Percentiles rank a stretch among this genome's conserved stretches.
Conservation (phyloP, 2,888 invertebrate genomes). For the Dendrolimus pini region DNA sequence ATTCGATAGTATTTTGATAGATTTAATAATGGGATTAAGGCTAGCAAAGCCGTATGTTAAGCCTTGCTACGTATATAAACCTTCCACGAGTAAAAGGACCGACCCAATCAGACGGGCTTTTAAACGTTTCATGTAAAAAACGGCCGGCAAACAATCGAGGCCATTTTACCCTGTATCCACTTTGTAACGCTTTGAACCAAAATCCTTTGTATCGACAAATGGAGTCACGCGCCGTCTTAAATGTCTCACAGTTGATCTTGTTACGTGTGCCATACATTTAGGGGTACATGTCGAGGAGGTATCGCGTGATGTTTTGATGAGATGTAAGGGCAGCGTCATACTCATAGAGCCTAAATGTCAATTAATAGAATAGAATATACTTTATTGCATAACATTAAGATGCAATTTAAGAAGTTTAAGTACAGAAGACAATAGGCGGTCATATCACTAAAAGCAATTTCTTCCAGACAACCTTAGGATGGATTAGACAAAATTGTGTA, state of each 20-base stretch:
- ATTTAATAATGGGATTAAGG: too few relatives aligned
- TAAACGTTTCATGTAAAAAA: constrained; percentile 3
- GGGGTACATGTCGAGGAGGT: background rate
- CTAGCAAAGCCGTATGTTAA: too few relatives aligned
- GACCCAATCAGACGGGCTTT: background rate
- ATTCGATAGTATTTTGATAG: too few relatives aligned
- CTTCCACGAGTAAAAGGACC: background rate
- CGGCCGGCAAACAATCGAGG: constrained; percentile 19
- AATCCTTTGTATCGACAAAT: constrained; percentile 46
- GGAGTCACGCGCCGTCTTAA: constrained; percentile 58
- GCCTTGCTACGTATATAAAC: too few relatives aligned
- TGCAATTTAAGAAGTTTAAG: too few relatives aligned
- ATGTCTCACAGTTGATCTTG: constrained; percentile 49
- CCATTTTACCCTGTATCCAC: constrained; percentile 22
- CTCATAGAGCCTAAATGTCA: too few relatives aligned
- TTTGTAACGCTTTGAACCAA: constrained; percentile 34
- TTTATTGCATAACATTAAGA: too few relatives aligned
- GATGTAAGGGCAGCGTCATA: background rate
- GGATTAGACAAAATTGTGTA: too few relatives aligned
- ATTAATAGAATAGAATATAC: too few relatives aligned
- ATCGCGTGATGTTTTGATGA: background rate
- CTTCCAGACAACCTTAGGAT: too few relatives aligned
- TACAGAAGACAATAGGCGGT: too few relatives aligned
- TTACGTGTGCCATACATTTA: constrained; percentile 14
- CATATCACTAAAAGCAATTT: too few relatives aligned